These are phyloP conservation scores for Acanthosoma haemorrhoidale DNA, from an alignment of 2,888 invertebrate genomes.

Conservation along the genomic window DNA sequence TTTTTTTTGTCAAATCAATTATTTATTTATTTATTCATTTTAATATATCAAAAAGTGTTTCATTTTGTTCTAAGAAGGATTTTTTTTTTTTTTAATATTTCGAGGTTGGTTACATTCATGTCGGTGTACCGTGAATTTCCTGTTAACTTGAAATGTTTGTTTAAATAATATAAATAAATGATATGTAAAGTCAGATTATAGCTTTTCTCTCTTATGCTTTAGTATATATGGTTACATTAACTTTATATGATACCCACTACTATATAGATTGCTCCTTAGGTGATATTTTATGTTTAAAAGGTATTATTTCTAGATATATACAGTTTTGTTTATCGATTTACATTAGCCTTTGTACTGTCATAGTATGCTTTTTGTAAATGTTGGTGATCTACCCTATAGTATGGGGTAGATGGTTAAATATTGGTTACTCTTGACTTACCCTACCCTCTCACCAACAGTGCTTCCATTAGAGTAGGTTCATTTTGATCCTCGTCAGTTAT, in stretches of 20 bases:
- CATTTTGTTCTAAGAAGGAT: slow-evolving; percentile 2
- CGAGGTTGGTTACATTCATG: slow-evolving; percentile 24
- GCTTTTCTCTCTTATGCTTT: slow-evolving; percentile 18
- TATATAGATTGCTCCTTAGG: slow-evolving; percentile 24
- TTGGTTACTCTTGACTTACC: background rate
- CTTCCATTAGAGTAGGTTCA: slow-evolving; percentile 23
- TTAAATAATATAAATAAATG: background rate
- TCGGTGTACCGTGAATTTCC: slow-evolving; percentile 24
- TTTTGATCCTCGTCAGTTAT: background rate
- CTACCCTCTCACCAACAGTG: slow-evolving; percentile 25
- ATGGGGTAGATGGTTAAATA: background rate
- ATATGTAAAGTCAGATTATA: slow-evolving; percentile 1
- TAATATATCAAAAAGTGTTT: slow-evolving; percentile 1
- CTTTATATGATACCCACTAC: slow-evolving; percentile 16
- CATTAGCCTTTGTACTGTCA: slow-evolving; percentile 15
- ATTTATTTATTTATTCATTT: background rate
- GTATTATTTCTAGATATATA: slow-evolving; percentile 17
- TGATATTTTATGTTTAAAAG: slow-evolving; percentile 21
- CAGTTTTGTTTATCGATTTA: slow-evolving; percentile 21
- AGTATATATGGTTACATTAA: slow-evolving; percentile 13
- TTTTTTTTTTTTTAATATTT: background rate
- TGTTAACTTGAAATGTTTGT: slow-evolving; percentile 16
- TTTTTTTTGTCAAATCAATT: background rate
- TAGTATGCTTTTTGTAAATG: slow-evolving; percentile 19
- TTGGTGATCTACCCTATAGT: slow-evolving; percentile 2